Evolutionary conservation across 2,797 vertebrate species (phyloP).

Genomic region (Emydoidea blandingii): DNA sequence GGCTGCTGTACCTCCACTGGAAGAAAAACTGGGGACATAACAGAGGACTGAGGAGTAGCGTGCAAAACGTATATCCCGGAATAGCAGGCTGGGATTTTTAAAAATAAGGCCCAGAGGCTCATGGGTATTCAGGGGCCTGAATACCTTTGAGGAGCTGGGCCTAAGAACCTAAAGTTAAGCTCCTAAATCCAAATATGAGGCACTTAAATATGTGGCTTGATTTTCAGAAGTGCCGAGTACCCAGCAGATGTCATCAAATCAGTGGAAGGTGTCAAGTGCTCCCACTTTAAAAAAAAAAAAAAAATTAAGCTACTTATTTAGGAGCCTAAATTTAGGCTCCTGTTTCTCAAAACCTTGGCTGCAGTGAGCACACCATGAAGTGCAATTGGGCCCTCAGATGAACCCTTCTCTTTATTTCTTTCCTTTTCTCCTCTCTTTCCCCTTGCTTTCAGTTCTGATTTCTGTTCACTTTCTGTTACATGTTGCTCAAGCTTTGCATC

Average conservation of each 20-base stretch:
- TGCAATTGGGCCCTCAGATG: background rate
- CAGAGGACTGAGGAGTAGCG: background rate
- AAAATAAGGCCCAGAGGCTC: background rate
- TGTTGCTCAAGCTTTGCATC: no score
- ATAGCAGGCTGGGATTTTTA: background rate
- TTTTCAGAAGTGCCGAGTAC: background rate
- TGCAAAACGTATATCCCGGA: background rate
- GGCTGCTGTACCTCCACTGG: no score
- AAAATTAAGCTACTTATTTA: background rate
- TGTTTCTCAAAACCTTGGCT: background rate
- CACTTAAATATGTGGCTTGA: background rate
- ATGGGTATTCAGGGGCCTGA: no score
- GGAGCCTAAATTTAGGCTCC: background rate
- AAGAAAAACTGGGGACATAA: background rate
- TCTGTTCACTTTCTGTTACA: background rate
- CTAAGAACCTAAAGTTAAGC: background rate
- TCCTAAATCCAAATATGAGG: background rate
- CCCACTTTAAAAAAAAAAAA: background rate
- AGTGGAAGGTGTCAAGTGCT: background rate
- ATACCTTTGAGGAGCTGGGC: background rate
- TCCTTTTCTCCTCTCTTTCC: background rate
- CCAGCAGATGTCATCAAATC: background rate
- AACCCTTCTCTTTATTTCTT: no score
- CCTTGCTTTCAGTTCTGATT: background rate
- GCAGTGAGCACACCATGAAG: no score